phyloP scores from a whole-genome alignment of 2,797 vertebrate species.

The Hemibagrus guttatus region DNA sequence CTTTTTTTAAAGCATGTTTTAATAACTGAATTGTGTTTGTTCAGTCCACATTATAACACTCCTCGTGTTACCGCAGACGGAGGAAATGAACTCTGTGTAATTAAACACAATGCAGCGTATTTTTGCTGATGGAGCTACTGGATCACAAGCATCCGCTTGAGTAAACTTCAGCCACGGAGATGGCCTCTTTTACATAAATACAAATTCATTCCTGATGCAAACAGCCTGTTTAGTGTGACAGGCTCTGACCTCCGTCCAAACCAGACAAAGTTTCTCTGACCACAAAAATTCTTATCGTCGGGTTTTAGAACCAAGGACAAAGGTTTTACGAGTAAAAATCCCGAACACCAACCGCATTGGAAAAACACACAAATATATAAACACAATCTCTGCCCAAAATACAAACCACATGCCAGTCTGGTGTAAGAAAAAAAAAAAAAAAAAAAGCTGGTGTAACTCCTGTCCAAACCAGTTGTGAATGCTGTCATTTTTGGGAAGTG shows the following conservation, averaged over 20 bases:
- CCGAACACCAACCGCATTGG: conserved; percentile 44
- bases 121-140: conserved; percentile 21
- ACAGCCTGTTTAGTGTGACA: conserved; percentile 43
- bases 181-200: conserved; percentile 56
- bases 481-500: conserved; percentile 32
- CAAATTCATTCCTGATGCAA: conserved; percentile 53
- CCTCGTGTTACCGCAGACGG: not conserved
- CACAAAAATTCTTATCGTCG: conserved; percentile 53
- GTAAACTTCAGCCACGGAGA: conserved; percentile 43
- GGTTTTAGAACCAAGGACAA: conserved; percentile 41
- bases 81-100: not conserved
- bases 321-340: conserved; percentile 47
- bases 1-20: not conserved
- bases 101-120: conserved; percentile 11
- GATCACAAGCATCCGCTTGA: conserved; percentile 29
- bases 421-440: not conserved
- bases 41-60: not conserved
- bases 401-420: conserved; percentile 56
- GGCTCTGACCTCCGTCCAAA: conserved; percentile 50
- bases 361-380: conserved; percentile 29
- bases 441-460: conserved; percentile 42
- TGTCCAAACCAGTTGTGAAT: conserved; percentile 45
- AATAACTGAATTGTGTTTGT: not conserved
- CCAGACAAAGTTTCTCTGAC: conserved; percentile 52
- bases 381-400: conserved; percentile 21